Evolutionary conservation across 2,113 vertebrate species (phyloP), one percentile per base, ranked within the genome.

Genomic region (Mesocricetus auratus): DNA sequence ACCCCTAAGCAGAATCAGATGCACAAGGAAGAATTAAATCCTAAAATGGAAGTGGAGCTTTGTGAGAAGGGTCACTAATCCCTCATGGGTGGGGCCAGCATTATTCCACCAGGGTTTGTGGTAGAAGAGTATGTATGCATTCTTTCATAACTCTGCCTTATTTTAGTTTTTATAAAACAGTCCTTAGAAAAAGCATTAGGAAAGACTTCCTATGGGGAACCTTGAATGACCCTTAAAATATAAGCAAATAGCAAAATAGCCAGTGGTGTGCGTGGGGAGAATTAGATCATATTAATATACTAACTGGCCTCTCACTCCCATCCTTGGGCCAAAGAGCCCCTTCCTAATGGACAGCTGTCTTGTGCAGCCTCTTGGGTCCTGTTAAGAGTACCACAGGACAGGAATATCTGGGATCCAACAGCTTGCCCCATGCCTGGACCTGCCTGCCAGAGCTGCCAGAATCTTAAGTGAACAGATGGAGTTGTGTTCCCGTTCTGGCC

Each of bases 1-100:
- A 60, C 53, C 75, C 66, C 77, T 93, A 79, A 97, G 94, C 64
- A 75, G 50, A 90, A 89, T 96, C 95, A 95, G 92, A 92, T 1
- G 74, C 56, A 42, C 3, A 3, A 3, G 60, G 17, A n/a, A n/a
- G 81, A 92, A 42, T 94, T 94, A 86, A 94, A 71, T 66, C 60
- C 36, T 66, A 42, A 88, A 90, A 64, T 85, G 50, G 88, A 86
- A 85, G 13, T n/a, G 47, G 58, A 58, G 42, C 31, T 87, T 95
- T 71, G 26, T 88, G 83, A 85, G 66, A 93, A 90, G 85, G 15
- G 19, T 93, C 19, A 3, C 36, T 60, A 71, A 45, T 50, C 47
- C 73, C 83, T n/a, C 0, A 5, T 39, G 92, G 56, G 56, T 62
- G 62, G n/a, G 36, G 42, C 53, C 29, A 22, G 24, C 81, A 29